Conservation (phyloP, 2,797 vertebrate genomes). For the Calcarius lapponicus region DNA sequence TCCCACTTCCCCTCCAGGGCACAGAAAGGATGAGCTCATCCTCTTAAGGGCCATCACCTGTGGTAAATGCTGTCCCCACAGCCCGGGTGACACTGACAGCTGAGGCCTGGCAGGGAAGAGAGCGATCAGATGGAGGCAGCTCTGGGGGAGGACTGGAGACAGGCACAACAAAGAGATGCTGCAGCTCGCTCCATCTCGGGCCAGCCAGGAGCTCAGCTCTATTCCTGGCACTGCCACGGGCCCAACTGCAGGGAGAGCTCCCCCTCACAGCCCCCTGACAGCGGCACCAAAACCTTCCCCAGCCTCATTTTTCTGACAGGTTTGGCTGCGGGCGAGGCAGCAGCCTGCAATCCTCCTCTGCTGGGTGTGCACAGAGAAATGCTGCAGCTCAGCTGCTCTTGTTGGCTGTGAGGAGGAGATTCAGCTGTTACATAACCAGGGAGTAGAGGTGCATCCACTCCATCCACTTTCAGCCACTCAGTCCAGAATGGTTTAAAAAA, state of each 20-base stretch:
- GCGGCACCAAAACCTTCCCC: neutral
- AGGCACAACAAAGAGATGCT: constrained; percentile 27
- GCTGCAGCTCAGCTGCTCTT: neutral
- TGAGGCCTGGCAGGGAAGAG: neutral
- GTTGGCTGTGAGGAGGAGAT: neutral
- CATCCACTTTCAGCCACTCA: neutral
- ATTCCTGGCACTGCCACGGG: neutral
- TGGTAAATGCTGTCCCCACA: neutral
- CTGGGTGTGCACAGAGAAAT: neutral
- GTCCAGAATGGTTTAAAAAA: neutral
- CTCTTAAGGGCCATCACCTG: neutral
- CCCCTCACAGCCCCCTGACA: neutral
- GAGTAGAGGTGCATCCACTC: neutral
- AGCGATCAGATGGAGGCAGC: constrained; percentile 28
- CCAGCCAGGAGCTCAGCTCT: constrained; percentile 13
- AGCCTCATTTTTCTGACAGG: neutral
- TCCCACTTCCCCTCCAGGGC: neutral
- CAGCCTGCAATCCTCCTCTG: neutral
- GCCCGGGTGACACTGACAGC: neutral
- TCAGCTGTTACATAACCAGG: neutral
- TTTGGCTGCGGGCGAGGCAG: neutral
- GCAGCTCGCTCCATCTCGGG: neutral
- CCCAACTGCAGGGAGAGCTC: constrained; percentile 12
- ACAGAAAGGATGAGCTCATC: fast-evolving
- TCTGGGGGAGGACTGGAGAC: neutral